phyloP scores from a whole-genome alignment of 1,140 invertebrate genomes.

The Dendrolimus kikuchii region DNA sequence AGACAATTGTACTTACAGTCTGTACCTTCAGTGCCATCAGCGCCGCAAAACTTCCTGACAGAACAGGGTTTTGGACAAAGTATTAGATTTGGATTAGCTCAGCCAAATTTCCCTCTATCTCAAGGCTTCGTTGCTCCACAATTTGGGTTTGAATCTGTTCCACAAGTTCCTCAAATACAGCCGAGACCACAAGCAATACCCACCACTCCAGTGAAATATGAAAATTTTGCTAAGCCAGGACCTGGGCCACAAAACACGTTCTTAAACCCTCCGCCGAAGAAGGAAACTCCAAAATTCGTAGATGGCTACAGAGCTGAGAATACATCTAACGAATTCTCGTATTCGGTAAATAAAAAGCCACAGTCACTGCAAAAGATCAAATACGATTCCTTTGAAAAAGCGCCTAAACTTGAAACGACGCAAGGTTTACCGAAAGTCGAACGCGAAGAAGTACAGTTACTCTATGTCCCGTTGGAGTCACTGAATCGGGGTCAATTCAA shows the following conservation, averaged over 20 bases:
- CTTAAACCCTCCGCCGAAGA: slow-evolving; percentile 24
- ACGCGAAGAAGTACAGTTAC: slow-evolving; percentile 81
- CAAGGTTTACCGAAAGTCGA: slow-evolving; percentile 46
- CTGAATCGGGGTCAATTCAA: slow-evolving; percentile 75
- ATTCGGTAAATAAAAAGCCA: slow-evolving; percentile 32
- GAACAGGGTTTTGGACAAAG: slow-evolving; percentile 59
- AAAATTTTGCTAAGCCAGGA: slow-evolving; percentile 29
- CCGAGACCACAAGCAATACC: slow-evolving; percentile 27
- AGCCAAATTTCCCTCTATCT: slow-evolving; percentile 51
- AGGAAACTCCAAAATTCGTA: slow-evolving; percentile 39
- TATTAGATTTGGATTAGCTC: slow-evolving; percentile 46
- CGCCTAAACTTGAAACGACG: slow-evolving; percentile 23
- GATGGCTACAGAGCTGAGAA: slow-evolving; percentile 64
- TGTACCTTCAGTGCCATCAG: slow-evolving; percentile 43
- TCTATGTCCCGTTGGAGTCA: slow-evolving; percentile 86
- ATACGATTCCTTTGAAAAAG: slow-evolving; percentile 40
- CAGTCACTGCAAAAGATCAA: slow-evolving; percentile 53
- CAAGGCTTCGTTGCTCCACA: slow-evolving; percentile 56
- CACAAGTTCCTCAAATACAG: slow-evolving; percentile 36
- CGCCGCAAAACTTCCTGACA: slow-evolving; percentile 50
- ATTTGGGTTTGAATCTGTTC: slow-evolving; percentile 37
- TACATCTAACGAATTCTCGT: slow-evolving; percentile 23
- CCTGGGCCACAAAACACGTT: slow-evolving; percentile 35
- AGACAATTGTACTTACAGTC: slow-evolving; percentile 62
- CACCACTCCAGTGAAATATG: slow-evolving; percentile 37